Evolutionary conservation across 2,888 invertebrate genomes (phyloP).

Genomic region (Dysmachus trigonus): DNA sequence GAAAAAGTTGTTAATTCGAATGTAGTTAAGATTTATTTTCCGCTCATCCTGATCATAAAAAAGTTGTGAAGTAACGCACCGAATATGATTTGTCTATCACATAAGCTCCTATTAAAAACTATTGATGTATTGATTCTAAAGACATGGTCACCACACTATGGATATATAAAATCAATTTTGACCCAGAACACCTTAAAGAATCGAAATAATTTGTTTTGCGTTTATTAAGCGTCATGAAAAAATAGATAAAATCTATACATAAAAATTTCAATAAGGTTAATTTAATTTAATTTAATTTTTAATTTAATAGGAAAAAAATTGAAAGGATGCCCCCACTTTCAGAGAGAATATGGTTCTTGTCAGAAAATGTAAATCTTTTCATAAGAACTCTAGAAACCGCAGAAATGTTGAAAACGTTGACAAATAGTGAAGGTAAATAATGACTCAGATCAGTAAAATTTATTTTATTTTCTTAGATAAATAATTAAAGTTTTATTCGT

Average conservation of each 20-base stretch:
- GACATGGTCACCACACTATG: too few relatives aligned
- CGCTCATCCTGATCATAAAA: too few relatives aligned
- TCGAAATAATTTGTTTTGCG: too few relatives aligned
- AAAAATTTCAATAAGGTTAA: neutral
- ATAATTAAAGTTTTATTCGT: neutral
- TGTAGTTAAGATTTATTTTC: too few relatives aligned
- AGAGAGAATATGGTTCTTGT: neutral
- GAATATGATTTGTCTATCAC: too few relatives aligned
- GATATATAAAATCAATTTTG: too few relatives aligned
- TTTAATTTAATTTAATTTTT: neutral
- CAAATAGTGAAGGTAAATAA: conserved; percentile 4
- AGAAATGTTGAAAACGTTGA: neutral
- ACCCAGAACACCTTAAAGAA: too few relatives aligned
- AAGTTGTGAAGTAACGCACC: too few relatives aligned
- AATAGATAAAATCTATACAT: neutral
- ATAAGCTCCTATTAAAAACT: too few relatives aligned
- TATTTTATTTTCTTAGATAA: neutral
- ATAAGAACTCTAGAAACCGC: neutral
- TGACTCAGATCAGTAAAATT: neutral
- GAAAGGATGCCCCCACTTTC: neutral
- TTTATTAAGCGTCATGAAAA: too few relatives aligned
- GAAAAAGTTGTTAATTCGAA: too few relatives aligned
- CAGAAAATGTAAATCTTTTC: neutral
- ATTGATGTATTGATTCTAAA: too few relatives aligned
- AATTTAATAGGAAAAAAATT: neutral